Base-by-base conservation (phyloP, 2,113 vertebrate genomes). In the Tetraodon nigroviridis region DNA sequence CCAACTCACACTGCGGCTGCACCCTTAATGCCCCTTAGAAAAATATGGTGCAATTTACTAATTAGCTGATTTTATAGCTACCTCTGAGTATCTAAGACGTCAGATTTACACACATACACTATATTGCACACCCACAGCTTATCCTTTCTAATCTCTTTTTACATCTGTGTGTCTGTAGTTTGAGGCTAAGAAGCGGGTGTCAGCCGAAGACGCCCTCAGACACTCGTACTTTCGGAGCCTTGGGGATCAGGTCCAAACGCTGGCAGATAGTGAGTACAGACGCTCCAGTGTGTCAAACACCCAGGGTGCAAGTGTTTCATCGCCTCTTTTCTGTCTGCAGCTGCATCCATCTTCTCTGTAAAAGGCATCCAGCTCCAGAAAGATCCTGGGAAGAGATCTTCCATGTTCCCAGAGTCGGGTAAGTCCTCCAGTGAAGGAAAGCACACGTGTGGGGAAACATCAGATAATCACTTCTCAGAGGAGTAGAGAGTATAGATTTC, bases 351-450 rank as follows among this genome's bases (percentile, higher is more conserved):
- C 73, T 92, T 92, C 73, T 90, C 90, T 3, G 75, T 92, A 54
- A 91, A 90, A 83, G 89, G 86, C 29, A 88, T 92, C 50, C 89
- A 90, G 55, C 89, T 92, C 10, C 91, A 92, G 75, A 90, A 61
- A 75, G 91, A 92, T 64, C 91, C 90, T 14, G 91, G 91, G n/a
- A 91, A 91, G 80, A 90, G 89, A 65, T 85, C 89, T 4, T 81
- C 82, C 5, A 61, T 81, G 44, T 87, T 82, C 65, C 81, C 87
- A 40, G 91, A 92, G 45, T 80, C 89, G 80, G 84, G 91, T 92
- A 74, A 89, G 87, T 83, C 15, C 42, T 21, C 16, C 17, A 51
- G 18, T 18, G 59, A 18, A 19, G 19, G 19, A 29, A 20, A 32
- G 20, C 0, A 29, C 0, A 18, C 7, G 17, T 20, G 21, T 11